Evolutionary conservation across 2,888 invertebrate species (phyloP).

Genomic region (Nemotelus nigrinus): DNA sequence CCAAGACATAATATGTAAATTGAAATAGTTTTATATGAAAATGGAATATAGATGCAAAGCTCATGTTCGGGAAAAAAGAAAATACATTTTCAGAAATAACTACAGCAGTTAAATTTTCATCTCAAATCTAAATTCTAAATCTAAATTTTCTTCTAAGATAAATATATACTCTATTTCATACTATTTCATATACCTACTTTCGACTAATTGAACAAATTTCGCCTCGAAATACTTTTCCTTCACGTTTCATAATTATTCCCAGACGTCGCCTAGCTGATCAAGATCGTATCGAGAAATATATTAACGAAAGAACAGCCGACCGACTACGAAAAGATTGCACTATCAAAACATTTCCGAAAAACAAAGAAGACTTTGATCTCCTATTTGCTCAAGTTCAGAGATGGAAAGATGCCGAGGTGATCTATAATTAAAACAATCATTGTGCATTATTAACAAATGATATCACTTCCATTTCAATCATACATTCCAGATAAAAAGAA

Average conservation of each 20-base stretch:
- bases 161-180: conserved; percentile 35
- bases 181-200: too few relatives aligned
- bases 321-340: conserved; percentile 69
- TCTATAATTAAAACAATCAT: neutral
- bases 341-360: conserved; percentile 76
- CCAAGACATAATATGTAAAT: too few relatives aligned
- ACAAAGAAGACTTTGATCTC: conserved; percentile 78
- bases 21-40: too few relatives aligned
- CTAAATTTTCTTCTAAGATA: too few relatives aligned
- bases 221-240: neutral
- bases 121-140: too few relatives aligned
- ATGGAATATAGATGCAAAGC: too few relatives aligned
- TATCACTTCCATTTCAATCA: neutral
- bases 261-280: conserved; percentile 68
- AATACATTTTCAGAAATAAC: too few relatives aligned
- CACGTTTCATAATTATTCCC: conserved; percentile 51
- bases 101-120: too few relatives aligned
- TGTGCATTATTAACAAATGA: neutral
- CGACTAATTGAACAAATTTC: conserved; percentile 60
- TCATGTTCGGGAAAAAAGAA: too few relatives aligned
- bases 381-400: conserved; percentile 69
- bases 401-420: conserved; percentile 62
- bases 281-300: conserved; percentile 63
- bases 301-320: conserved; percentile 67
- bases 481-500: conserved; percentile 69